Base-by-base conservation (phyloP, 2,888 invertebrate genomes). In the Drosophila recens region DNA sequence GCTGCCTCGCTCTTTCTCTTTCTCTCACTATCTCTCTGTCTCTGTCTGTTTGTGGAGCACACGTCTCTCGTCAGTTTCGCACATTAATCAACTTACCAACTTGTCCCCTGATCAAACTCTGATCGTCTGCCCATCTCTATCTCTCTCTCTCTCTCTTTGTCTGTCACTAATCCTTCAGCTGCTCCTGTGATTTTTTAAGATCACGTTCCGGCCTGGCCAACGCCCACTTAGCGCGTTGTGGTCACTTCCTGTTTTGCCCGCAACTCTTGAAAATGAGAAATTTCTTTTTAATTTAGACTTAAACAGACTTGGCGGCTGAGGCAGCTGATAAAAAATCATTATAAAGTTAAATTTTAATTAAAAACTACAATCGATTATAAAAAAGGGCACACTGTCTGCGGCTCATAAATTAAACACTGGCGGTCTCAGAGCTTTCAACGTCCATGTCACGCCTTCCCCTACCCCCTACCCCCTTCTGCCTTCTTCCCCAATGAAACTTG, bases 251-350 rank as follows among this genome's bases (percentile, higher is more conserved):
- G 87, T 57, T 77, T 74, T 53, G 23, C 38, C 68, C 42, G 56
- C 34, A 42, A 45, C 59, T 40, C 67, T 38, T 23, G 75, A 90
- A 90, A 87, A 90, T 90, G 91, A 90, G 91, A 90, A 90, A 90
- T 90, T 90, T 90, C 89, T 90, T 90, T 90, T 90, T 90, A 90
- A 90, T 90, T 90, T 90, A 87, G 84, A 87, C 90, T 77, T 90
- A 89, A 89, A 77, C 70, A 70, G 73, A 67, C 69, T 40, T 54
- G 15, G 20, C 34, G 11, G 49, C 69, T 69, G 52, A 72, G 33
- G 77, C 91, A 91, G 90, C 91, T 91, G 91, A 91, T 91, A 90
- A 91, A 91, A 91, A 90, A 89, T 90, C 90, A 91, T 90, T 91
- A 91, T 87, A 91, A 91, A 82, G 87, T 90, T 88, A 87, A 91